Evolutionary conservation across 2,113 vertebrate species (phyloP), one percentile per base, ranked within the genome.

Genomic region (Corvus hawaiiensis): DNA sequence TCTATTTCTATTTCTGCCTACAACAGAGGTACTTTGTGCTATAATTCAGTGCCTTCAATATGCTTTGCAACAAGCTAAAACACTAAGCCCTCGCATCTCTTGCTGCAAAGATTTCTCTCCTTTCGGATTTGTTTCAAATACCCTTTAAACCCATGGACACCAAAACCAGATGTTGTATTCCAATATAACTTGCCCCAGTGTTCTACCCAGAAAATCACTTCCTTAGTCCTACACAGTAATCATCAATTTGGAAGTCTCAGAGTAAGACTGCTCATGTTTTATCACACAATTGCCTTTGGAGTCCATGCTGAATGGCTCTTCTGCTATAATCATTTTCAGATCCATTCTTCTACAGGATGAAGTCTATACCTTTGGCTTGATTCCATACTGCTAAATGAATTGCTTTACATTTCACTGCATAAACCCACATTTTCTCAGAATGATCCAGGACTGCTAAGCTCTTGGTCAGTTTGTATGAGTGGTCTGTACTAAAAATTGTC

Each of bases 161-260:
- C 44, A 61, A 91, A 91, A 48, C 11, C 90, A 90, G 71, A 96
- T 83, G 77, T 61, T 85, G 22, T 72, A 61, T 55, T 94, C 63
- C n/a, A 59, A 13, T 72, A 82, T 49, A 78, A 85, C 30, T 56
- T 75, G 81, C 43, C n/a, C 8, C 55, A 74, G 20, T 35, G 37
- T 73, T 91, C 43, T 46, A 91, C 20, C 44, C 74, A 79, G 69
- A 82, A 93, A 89, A 93, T 94, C 17, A 72, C 32, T 93, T 93
- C 68, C 66, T 88, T 84, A 74, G 69, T 51, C 64, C 51, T 92
- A 39, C 68, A 64, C 8, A 71, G 43, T 72, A 87, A 93, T 78
- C 73, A 59, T 62, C 35, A 78, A 27, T 89, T 91, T 72, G 79
- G 75, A 91, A 63, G 71, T 82, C 78, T 17, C 48, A 48, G 41